phyloP scores from a whole-genome alignment of 1,140 invertebrate species.

The Leptinotarsa texana region DNA sequence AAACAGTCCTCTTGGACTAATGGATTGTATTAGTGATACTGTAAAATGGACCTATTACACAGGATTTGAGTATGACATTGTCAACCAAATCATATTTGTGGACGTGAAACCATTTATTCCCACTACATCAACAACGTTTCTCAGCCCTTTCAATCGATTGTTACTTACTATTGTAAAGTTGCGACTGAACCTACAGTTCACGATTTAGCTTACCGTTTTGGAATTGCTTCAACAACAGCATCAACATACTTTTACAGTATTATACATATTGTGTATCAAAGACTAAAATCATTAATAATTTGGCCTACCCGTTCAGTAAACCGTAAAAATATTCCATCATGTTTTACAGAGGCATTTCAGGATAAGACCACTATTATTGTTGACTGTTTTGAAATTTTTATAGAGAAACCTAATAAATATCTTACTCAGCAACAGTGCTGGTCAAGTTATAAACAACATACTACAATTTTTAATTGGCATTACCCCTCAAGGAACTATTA shows the following conservation, averaged over 20 bases:
- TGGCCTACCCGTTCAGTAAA: conserved; percentile 7
- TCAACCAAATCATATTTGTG: neutral
- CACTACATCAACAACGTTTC: neutral
- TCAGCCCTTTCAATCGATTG: conserved; percentile 12
- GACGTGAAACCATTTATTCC: conserved; percentile 6
- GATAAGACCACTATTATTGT: conserved; percentile 28
- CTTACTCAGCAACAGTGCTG: conserved; percentile 27
- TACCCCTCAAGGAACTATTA: conserved; percentile 30
- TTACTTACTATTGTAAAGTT: conserved; percentile 24
- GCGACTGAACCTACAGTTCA: conserved; percentile 24
- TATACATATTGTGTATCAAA: neutral
- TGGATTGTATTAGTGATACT: neutral
- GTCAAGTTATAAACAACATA: conserved; percentile 37
- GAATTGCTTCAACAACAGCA: conserved; percentile 21
- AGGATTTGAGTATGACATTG: conserved; percentile 25
- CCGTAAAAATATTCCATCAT: conserved; percentile 18
- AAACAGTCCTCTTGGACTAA: too few species aligned
- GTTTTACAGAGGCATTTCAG: conserved; percentile 21
- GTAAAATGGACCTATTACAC: conserved; percentile 18
- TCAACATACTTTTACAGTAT: conserved; percentile 3
- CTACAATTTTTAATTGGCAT: conserved; percentile 40
- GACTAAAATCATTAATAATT: conserved; percentile 5
- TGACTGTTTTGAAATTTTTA: conserved; percentile 29
- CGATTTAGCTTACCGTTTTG: conserved; percentile 25
- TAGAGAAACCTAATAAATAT: conserved; percentile 29